phyloP scores from a whole-genome alignment of 2,797 vertebrate species.

The Galago senegalensis region DNA sequence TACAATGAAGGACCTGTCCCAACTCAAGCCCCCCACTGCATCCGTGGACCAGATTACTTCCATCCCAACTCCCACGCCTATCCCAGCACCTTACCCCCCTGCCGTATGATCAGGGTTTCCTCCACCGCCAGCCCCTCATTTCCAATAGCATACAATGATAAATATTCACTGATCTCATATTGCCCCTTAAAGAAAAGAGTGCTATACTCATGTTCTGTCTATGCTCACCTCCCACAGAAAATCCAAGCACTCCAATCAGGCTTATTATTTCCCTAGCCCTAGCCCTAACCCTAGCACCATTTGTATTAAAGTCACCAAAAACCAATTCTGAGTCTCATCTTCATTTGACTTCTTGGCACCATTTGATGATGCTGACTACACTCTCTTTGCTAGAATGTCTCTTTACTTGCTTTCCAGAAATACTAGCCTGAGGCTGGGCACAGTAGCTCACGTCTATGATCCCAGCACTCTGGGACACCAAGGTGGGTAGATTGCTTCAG shows the following conservation, averaged over 20 bases:
- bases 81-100: background rate
- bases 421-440: background rate
- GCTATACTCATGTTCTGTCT: background rate
- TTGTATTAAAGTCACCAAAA: background rate
- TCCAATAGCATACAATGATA: background rate
- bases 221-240: background rate
- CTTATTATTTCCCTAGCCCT: background rate
- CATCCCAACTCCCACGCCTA: fast-evolving
- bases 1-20: background rate
- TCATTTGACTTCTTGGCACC: constrained; percentile 21
- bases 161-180: background rate
- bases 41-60: background rate
- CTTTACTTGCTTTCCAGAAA: constrained; percentile 33
- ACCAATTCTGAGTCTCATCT: background rate
- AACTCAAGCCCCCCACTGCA: background rate
- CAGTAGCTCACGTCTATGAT: too few species aligned
- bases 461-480: too few species aligned
- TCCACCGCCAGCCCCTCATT: background rate
- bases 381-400: background rate
- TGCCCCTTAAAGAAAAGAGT: background rate
- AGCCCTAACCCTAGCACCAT: background rate
- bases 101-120: background rate
- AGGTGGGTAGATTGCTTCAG: too few species aligned
- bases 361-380: background rate
- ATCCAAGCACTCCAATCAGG: background rate